A percentile compares a stretch with the other conserved stretches of the same genome.
These are phyloP conservation scores for Dendrocincla fuliginosa DNA, from an alignment of 2,797 vertebrate species.

Conservation along the genomic window DNA sequence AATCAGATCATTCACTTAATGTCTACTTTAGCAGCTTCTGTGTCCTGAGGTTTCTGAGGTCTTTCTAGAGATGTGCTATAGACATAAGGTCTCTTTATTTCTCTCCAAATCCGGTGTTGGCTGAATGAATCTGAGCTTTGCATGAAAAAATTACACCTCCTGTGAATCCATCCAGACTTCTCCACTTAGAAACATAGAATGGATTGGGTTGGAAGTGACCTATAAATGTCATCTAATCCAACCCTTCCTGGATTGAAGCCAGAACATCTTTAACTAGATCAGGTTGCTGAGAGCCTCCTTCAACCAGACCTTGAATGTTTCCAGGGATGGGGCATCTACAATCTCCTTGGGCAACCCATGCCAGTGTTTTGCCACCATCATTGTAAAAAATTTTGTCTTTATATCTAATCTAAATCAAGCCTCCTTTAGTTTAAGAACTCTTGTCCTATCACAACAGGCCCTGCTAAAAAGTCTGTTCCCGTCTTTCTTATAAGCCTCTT, in stretches of 20 bases:
- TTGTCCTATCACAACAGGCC: neutral
- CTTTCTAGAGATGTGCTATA: neutral
- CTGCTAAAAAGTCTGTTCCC: neutral
- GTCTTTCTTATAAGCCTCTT: neutral
- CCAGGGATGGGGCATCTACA: neutral
- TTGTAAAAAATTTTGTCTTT: neutral
- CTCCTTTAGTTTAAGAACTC: neutral
- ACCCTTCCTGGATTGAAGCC: neutral
- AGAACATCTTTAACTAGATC: neutral
- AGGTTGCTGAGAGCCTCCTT: neutral
- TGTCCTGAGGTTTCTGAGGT: neutral
- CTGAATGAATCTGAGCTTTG: neutral
- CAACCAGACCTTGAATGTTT: neutral
- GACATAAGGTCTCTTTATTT: neutral
- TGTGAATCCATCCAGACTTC: neutral
- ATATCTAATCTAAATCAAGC: neutral
- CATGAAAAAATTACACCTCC: neutral
- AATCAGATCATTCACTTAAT: conserved; percentile 21
- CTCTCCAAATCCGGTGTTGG: neutral
- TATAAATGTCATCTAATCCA: neutral
- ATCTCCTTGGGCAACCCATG: neutral
- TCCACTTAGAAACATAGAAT: neutral
- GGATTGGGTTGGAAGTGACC: neutral
- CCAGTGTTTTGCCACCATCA: neutral
- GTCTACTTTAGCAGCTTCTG: conserved; percentile 6